Evolutionary conservation across 1,140 invertebrate genomes (phyloP), one percentile per base, ranked within the genome.

Genomic region (Megalopta genalis): DNA sequence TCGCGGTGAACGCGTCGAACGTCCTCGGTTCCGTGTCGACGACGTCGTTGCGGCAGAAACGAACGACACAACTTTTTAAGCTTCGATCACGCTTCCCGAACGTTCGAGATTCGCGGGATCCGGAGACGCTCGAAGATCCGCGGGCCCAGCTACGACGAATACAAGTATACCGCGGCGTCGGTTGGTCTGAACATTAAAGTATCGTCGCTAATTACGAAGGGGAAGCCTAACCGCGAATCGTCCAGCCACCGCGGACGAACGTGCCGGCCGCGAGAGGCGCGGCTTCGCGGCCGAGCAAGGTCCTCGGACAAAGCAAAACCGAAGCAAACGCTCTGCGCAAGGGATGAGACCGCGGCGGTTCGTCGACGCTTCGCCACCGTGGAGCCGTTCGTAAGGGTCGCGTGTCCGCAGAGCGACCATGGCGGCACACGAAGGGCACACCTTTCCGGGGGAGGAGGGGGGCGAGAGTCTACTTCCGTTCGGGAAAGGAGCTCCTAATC

Each of bases 371-470:
- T 7, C 5, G 7, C 2, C 5, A 64, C 63, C 10, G 37, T 12
- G 10, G 21, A 10, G 1, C 10, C 3, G 21, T 42, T 23, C 21
- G 3, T n/a, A 57, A 7, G n/a, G n/a, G 1, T 21, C 52, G 18
- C 3, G 52, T n/a, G n/a, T n/a, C 18, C 18, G n/a, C 54, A n/a
- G 54, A 57, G 42, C 42, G 39, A 27, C 37, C 60, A 21, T 52
- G 68, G 46, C 70, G 39, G 69, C 67, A 70, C 62, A 77, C 23
- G 39, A 70, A 63, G 54, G 62, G 54, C 59, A 68, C 73, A 76
- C 23, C 46, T 42, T 46, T 10, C 2, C 9, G 12, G 10, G 42
- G 1, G 14, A 42, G 9, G 37, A 8, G 37, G 37, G 10, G 42
- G 42, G 42, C 23, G 64, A 42, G 42, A 39, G 49, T 76, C 42